Evolutionary conservation across 2,888 invertebrate genomes (phyloP).

Genomic region (Drosophila melanosoma): DNA sequence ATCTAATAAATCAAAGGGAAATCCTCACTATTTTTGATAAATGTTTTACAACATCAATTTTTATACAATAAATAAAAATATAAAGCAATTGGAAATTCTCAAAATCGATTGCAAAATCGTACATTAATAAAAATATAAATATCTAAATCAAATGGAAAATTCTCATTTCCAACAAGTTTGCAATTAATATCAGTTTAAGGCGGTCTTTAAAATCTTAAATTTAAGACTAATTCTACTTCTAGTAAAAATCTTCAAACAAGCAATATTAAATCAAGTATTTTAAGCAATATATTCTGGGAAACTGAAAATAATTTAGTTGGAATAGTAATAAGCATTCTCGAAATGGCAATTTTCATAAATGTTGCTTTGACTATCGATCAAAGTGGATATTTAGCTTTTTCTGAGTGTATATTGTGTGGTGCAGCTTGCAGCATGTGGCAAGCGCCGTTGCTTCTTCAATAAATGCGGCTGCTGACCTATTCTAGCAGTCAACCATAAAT

Average conservation of each 20-base stretch:
- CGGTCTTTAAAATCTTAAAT: neutral
- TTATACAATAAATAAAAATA: too few relatives aligned
- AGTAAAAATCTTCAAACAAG: neutral
- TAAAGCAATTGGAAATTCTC: neutral
- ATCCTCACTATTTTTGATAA: too few relatives aligned
- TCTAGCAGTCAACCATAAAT: slow-evolving; percentile 83
- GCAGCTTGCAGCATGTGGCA: slow-evolving; percentile 42
- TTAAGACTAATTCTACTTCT: neutral
- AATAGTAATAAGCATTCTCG: neutral
- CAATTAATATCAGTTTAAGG: neutral
- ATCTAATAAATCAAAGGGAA: too few relatives aligned
- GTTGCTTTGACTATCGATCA: neutral
- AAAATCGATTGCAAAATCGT: neutral
- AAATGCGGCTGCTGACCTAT: slow-evolving; percentile 82
- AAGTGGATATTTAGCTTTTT: neutral
- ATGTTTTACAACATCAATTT: too few relatives aligned
- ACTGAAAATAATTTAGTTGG: neutral
- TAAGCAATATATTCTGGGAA: neutral
- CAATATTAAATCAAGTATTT: neutral
- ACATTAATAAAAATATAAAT: neutral
- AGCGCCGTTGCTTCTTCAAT: slow-evolving; percentile 59
- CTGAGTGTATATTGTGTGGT: slow-evolving; percentile 12
- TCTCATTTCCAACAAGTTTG: neutral
- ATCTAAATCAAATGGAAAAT: neutral
- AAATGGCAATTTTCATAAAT: neutral